Conservation (phyloP, 2,113 vertebrate species). For the Pantherophis guttatus region DNA sequence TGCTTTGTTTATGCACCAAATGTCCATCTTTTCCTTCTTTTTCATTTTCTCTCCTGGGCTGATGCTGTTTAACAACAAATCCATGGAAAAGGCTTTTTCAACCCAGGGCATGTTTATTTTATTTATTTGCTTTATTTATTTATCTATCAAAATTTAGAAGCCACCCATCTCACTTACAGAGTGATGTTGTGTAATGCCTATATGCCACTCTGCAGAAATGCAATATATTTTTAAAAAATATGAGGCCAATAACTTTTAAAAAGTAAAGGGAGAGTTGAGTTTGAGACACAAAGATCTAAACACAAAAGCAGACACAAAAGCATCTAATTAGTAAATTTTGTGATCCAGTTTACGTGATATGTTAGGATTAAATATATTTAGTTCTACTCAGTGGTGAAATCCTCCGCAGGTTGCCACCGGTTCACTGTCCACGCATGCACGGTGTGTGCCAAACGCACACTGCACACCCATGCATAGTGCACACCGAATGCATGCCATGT, state of each 20-base stretch:
- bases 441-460: too few relatives aligned
- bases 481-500: too few relatives aligned
- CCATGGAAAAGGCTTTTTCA: background rate
- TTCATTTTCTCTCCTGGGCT: constrained; percentile 31
- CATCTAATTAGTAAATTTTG: background rate
- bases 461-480: too few relatives aligned
- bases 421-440: too few relatives aligned
- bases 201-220: background rate
- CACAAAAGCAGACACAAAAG: too few relatives aligned
- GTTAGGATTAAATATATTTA: background rate
- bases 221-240: background rate
- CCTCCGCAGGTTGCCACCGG: too few relatives aligned
- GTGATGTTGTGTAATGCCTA: background rate
- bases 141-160: background rate
- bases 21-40: constrained; percentile 41
- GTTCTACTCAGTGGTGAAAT: too few relatives aligned
- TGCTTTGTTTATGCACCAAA: constrained; percentile 41
- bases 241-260: background rate
- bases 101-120: background rate
- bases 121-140: background rate
- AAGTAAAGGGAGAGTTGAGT: background rate
- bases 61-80: constrained; percentile 24
- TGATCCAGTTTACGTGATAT: background rate
- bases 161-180: background rate
- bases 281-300: too few relatives aligned